phyloP scores from a whole-genome alignment of 2,113 vertebrate species.

The Syngnathus typhle region DNA sequence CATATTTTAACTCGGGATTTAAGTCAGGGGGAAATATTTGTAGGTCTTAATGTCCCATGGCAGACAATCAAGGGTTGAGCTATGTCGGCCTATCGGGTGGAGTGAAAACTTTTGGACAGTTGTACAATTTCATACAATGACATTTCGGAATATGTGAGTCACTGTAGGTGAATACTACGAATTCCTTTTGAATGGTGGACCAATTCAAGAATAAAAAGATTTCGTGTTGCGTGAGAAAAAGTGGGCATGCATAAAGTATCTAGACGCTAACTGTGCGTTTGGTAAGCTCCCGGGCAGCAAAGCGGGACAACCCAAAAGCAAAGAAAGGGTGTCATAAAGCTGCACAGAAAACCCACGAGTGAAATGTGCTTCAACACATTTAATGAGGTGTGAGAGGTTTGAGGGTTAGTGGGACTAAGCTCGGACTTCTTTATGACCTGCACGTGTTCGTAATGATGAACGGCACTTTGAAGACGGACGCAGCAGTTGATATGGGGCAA shows the following conservation, averaged over 20 bases:
- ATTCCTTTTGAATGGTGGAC: background rate
- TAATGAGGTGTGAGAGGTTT: conserved; percentile 47
- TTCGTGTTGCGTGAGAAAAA: background rate
- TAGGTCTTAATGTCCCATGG: background rate
- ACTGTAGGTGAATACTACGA: background rate
- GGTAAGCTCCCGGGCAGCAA: conserved; percentile 6
- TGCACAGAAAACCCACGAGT: conserved; percentile 32
- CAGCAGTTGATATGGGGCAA: conserved; percentile 10
- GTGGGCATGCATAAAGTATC: background rate
- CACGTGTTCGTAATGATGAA: conserved; percentile 14
- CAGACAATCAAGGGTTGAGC: background rate
- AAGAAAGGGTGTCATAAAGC: conserved; percentile 36
- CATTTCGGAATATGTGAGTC: background rate
- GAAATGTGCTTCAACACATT: conserved; percentile 42
- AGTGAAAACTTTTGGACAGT: background rate
- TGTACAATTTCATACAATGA: background rate
- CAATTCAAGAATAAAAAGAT: conserved; percentile 9
- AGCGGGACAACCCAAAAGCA: conserved; percentile 12
- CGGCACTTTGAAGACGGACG: conserved; percentile 13
- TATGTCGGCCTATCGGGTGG: background rate
- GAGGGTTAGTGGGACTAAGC: conserved; percentile 18
- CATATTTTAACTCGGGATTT: background rate
- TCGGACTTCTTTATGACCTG: conserved; percentile 29
- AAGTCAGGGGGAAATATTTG: background rate
- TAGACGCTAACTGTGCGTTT: background rate